Conservation (phyloP, 2,113 vertebrate genomes). For the Jacana jacana region DNA sequence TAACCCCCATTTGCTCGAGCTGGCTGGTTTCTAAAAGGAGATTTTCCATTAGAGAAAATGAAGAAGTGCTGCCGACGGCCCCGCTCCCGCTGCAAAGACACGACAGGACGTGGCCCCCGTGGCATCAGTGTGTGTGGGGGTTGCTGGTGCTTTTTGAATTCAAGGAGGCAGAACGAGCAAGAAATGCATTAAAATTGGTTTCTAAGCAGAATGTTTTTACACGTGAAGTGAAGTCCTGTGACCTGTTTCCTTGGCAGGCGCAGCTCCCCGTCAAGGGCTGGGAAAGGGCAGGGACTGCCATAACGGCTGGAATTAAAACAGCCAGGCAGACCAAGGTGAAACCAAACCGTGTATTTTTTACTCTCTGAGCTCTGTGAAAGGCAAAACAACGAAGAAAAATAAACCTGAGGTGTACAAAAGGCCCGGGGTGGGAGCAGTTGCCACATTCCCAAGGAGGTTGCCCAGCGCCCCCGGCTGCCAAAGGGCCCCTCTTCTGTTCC, state of each 20-base stretch:
- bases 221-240: neutral
- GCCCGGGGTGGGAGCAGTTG: neutral
- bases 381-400: neutral
- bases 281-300: neutral
- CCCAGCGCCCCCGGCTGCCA: neutral
- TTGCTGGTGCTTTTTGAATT: neutral
- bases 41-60: constrained; percentile 2
- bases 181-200: neutral
- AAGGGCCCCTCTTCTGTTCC: neutral
- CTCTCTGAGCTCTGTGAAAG: neutral
- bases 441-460: neutral
- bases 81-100: neutral
- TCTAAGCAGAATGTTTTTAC: neutral
- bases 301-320: neutral
- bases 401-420: neutral
- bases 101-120: rapidly evolving
- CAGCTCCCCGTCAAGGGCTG: neutral
- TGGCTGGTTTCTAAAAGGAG: constrained; percentile 22
- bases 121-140: neutral
- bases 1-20: neutral
- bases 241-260: rapidly evolving
- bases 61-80: neutral
- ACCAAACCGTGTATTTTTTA: neutral
- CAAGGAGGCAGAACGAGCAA: neutral
- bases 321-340: neutral